Evolutionary conservation across 2,888 invertebrate species (phyloP), one percentile per base, ranked within the genome.

Genomic region (Coecobrya sp.): DNA sequence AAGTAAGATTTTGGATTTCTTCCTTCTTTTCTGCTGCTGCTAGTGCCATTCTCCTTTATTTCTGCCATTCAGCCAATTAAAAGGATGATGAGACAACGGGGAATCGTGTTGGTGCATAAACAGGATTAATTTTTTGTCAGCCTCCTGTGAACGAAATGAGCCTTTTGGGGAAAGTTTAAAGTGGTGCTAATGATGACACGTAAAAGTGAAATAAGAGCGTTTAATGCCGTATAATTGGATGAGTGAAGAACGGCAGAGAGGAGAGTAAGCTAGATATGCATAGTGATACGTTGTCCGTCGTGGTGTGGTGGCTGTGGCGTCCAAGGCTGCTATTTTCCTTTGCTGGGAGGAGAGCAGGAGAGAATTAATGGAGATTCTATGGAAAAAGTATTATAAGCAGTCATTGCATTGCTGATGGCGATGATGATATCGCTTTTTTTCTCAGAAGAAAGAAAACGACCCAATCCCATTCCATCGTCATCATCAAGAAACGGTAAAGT

Each of bases 161-260:
- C 70, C 36, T 19, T 42, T 42, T 3, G 55, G 70, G 42, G 30
- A 73, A 73, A 73, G 70, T 73, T 73, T 73, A 73, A 73, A 73
- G 70, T 73, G 70, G 52, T 49, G 52, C 79, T 79, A 79, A 79
- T 79, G 79, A 79, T 52, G 52, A 52, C 79, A 79, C 79, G 79
- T 79, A 79, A 79, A 76, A 79, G 49, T 49, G 79, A 52, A 79
- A 52, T 79, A 79, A 79, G 49, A 79, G 52, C 49, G 22, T 79
- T 79, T 79, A 79, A 52, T 79, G 52, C 27, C 22, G 79, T 79
- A 76, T n/a, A 36, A 79, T 79, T 79, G 79, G 79, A 79, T 79
- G 49, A 73, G 73, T 25, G 19, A 68, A 45, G 76, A 52, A 52
- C 4, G 52, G 25, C 10, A 76, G 36, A 36, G 36, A 36, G 36